These are phyloP conservation scores for Epirrhoe tristata DNA, from an alignment of 2,888 invertebrate species.

Conservation along the genomic window DNA sequence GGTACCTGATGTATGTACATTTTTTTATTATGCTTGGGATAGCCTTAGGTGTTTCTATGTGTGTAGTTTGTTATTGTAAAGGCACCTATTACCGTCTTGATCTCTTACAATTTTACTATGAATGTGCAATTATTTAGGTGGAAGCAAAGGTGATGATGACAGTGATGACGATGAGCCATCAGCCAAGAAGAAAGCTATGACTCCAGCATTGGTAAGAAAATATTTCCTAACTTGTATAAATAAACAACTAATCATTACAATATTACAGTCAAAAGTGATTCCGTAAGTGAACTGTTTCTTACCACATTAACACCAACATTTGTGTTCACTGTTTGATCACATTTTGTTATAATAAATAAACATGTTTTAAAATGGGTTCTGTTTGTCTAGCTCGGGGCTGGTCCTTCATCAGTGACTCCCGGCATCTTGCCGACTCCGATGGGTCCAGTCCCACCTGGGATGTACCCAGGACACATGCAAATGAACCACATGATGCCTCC, in stretches of 20 bases:
- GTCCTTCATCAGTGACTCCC: conserved; percentile 87
- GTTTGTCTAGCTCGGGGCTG: conserved; percentile 72
- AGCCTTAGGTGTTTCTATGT: conserved; percentile 64
- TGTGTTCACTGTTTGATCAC: conserved; percentile 17
- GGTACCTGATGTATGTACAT: conserved; percentile 78
- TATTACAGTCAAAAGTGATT: conserved; percentile 32
- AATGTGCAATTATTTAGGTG: conserved; percentile 71
- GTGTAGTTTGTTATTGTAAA: conserved; percentile 63
- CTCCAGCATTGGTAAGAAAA: conserved; percentile 82
- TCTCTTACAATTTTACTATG: conserved; percentile 22
- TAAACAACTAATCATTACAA: conserved; percentile 30
- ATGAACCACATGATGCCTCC: conserved; percentile 91
- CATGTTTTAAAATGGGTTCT: background rate
- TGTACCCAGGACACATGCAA: conserved; percentile 87
- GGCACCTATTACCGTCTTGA: conserved; percentile 18
- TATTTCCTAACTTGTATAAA: background rate
- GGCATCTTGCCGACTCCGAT: conserved; percentile 85
- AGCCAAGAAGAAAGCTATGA: conserved; percentile 88
- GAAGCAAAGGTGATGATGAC: conserved; percentile 90
- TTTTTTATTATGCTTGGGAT: conserved; percentile 69
- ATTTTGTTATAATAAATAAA: background rate
- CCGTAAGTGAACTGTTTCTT: conserved; percentile 20
- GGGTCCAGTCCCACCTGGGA: conserved; percentile 88
- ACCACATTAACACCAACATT: background rate
- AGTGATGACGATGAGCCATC: conserved; percentile 94